A percentile compares a stretch with the other conserved stretches of the same genome.
Evolutionary conservation across 2,888 invertebrate genomes (phyloP).

Genomic region (Torymus texanus): DNA sequence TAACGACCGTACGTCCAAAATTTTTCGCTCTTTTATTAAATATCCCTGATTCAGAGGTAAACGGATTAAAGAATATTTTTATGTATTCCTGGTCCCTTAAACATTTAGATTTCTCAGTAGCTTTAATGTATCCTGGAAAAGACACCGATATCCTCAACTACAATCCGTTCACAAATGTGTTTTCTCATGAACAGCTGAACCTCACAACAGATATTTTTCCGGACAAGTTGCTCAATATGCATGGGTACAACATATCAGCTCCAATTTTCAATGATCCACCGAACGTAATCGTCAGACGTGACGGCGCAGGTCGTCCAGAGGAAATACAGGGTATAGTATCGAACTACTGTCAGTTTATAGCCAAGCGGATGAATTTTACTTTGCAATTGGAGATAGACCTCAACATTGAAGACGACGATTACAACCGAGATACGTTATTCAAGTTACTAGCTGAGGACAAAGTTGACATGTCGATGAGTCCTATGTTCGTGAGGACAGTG

Average conservation of each 20-base stretch:
- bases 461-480: neutral
- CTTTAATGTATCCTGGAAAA: too few relatives aligned
- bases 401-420: neutral
- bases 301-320: neutral
- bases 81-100: too few relatives aligned
- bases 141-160: neutral
- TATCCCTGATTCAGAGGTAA: too few relatives aligned
- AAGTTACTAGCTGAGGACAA: neutral
- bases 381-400: neutral
- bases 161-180: neutral
- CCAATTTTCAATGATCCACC: conserved; percentile 1
- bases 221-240: neutral
- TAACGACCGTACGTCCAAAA: too few relatives aligned
- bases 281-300: neutral
- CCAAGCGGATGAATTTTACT: neutral
- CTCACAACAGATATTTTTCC: neutral
- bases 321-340: neutral
- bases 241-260: neutral
- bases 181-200: neutral
- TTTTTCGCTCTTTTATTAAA: too few relatives aligned
- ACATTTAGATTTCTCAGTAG: too few relatives aligned
- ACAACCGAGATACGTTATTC: neutral
- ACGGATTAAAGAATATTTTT: too few relatives aligned
- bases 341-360: neutral
- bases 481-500: neutral